Evolutionary conservation across 2,888 invertebrate genomes (phyloP), one percentile per base, ranked within the genome.

Genomic region (Philereme transversata): DNA sequence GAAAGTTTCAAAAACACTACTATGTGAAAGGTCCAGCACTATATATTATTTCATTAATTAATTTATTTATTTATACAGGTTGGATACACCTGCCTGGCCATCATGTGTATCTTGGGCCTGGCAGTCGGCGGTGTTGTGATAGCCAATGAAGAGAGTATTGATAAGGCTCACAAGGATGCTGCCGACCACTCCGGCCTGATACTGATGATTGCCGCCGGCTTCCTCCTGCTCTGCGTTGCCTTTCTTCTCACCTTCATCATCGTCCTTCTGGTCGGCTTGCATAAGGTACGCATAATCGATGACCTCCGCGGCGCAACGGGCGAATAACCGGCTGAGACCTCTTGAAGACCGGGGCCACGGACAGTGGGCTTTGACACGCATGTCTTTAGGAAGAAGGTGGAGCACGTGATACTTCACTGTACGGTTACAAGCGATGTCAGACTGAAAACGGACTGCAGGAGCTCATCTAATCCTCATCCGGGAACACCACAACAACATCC

Each of bases 211-310:
- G 5, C 47, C 4, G 38, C 52, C 4, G 57, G n/a, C 2, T 0
- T 64, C 2, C 8, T 65, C 4, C 48, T 65, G 7, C 36, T 65
- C 40, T 33, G 57, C 46, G 43, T 52, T 4, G 10, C 51, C 4
- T 4, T 64, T 4, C 36, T 60, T 11, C 52, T 64, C 5, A 56
- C 60, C 6, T 68, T 68, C 56, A 33, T 62, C 36, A 57, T 62
- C 1, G 59, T 64, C 8, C 52, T 68, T 7, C 57, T 68, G 36
- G 51, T 68, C 34, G 68, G 68, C 33, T 58, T 68, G 40, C 65
- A 65, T 50, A 64, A 59, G 62, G 68, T 68, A 55, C 52, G 5
- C 34, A 7, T 8, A 46, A 8, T 3, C 1, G 22, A 22, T 3
- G 22, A 22, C 22, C 22, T 22, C 22, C 22, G 22, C 22, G 22